Evolutionary conservation across 2,888 invertebrate genomes (phyloP).

Genomic region (Tenthredo mesomela): DNA sequence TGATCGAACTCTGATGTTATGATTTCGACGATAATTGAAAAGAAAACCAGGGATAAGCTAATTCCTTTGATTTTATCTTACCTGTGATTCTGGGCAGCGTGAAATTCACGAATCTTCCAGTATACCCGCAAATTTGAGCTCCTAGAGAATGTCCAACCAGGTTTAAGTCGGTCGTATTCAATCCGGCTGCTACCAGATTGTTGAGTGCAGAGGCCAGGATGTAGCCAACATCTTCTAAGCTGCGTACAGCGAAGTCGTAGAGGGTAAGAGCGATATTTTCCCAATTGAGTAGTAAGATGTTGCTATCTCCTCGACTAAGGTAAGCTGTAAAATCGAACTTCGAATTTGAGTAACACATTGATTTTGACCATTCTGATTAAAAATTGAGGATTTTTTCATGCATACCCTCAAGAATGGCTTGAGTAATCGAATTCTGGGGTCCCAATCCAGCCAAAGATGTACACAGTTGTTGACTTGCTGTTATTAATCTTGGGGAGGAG

Average conservation of each 20-base stretch:
- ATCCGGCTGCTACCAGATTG: constrained; percentile 60
- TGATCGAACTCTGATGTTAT: no score
- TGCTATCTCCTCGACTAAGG: constrained; percentile 73
- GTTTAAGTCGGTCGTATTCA: constrained; percentile 62
- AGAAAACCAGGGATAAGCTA: no score
- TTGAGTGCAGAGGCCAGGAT: constrained; percentile 63
- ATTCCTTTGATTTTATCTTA: not conserved
- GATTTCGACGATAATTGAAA: no score
- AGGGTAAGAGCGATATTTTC: constrained; percentile 76
- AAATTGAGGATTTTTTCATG: not conserved
- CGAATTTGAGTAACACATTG: not conserved
- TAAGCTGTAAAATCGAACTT: constrained; percentile 69
- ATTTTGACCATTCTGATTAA: not conserved
- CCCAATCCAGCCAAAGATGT: constrained; percentile 78
- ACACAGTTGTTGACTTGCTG: constrained; percentile 74
- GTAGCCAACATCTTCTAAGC: constrained; percentile 58
- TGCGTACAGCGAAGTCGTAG: constrained; percentile 70
- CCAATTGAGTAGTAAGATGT: constrained; percentile 78
- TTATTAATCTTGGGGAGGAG: constrained; percentile 57
- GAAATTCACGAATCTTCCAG: constrained; percentile 62
- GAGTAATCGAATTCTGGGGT: constrained; percentile 72
- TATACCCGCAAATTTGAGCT: constrained; percentile 66
- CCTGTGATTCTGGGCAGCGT: constrained; percentile 67
- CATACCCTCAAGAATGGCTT: constrained; percentile 69
- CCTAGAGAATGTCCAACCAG: constrained; percentile 71